These are phyloP conservation scores for Eonycteris spelaea DNA, from an alignment of 2,113 vertebrate species.

Conservation along the genomic window DNA sequence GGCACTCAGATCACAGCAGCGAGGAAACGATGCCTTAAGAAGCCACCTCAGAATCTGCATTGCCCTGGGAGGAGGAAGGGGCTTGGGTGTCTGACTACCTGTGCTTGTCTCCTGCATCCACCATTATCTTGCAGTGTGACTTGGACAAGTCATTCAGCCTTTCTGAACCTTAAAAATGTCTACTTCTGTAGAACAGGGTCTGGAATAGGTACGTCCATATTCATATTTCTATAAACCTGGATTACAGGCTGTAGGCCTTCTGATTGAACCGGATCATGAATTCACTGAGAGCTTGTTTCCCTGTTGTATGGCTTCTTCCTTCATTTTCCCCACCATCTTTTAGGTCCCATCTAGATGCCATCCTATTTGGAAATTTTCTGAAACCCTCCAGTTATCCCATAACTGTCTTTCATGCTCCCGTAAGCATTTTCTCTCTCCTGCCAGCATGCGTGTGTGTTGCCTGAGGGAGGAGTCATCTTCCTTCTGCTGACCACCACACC, in stretches of 20 bases:
- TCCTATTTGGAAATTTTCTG: background rate
- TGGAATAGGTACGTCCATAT: background rate
- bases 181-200: background rate
- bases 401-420: background rate
- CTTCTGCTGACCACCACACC: background rate
- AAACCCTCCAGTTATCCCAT: background rate
- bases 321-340: background rate
- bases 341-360: background rate
- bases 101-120: background rate
- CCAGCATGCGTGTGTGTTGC: background rate
- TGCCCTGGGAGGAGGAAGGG: no score
- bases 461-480: background rate
- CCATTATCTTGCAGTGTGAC: background rate
- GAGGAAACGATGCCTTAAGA: background rate
- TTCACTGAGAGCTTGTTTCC: background rate
- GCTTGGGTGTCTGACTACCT: accelerated
- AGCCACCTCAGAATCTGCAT: background rate
- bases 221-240: background rate
- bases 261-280: background rate
- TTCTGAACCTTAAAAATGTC: background rate
- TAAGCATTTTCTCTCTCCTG: background rate
- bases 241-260: background rate
- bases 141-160: background rate
- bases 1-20: background rate
- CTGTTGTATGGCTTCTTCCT: background rate